phyloP scores from a whole-genome alignment of 1,140 invertebrate species.

The Apis cerana region DNA sequence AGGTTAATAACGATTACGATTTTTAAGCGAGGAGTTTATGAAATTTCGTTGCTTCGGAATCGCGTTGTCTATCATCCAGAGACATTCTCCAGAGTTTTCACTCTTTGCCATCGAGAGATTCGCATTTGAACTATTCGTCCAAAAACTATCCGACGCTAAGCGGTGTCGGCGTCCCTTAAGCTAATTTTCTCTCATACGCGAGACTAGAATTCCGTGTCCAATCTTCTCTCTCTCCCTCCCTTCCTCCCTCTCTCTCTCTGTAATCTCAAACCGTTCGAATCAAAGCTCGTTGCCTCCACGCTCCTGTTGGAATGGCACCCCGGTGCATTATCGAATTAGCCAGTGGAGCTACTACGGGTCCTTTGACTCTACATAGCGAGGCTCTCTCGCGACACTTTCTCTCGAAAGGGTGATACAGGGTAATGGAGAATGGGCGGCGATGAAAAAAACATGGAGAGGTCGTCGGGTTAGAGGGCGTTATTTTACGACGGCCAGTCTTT shows the following conservation, averaged over 20 bases:
- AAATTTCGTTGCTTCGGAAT: constrained; percentile 18
- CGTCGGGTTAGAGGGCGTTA: constrained; percentile 51
- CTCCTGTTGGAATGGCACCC: neutral
- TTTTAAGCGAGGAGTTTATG: constrained; percentile 39
- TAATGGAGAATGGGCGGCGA: neutral
- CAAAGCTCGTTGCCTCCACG: constrained; percentile 55
- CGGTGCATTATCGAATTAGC: constrained; percentile 67
- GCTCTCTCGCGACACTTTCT: neutral
- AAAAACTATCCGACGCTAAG: too few species aligned
- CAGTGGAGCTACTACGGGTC: constrained; percentile 38
- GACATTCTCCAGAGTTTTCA: too few species aligned
- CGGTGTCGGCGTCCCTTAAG: too few species aligned
- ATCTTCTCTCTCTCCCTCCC: constrained; percentile 41
- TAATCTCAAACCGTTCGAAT: constrained; percentile 63
- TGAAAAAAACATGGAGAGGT: constrained; percentile 13
- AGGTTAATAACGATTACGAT: constrained; percentile 60
- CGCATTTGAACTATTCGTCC: too few species aligned
- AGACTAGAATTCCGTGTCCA: constrained; percentile 66
- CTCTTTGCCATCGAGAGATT: too few species aligned
- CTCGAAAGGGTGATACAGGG: constrained; percentile 36
- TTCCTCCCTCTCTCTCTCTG: too few species aligned
- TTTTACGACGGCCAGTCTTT: constrained; percentile 50
- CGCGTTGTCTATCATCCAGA: too few species aligned
- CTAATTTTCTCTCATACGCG: constrained; percentile 32
- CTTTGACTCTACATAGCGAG: constrained; percentile 38